Percentiles rank a stretch among this genome's conserved stretches.
Conservation (phyloP, 2,113 vertebrate genomes). For the Ranitomeya imitator region DNA sequence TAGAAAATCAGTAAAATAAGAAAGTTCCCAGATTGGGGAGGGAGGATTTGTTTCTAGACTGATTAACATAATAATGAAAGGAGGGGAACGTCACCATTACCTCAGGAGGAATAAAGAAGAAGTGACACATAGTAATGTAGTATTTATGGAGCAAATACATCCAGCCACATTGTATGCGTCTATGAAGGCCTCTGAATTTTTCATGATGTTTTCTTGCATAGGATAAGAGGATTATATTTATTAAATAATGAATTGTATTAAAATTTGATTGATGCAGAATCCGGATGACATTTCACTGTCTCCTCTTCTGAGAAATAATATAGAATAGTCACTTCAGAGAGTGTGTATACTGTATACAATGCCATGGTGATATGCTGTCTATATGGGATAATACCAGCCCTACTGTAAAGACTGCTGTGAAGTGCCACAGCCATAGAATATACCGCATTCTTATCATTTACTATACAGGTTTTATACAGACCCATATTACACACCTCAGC, state of each 20-base stretch:
- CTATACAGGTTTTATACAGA: not conserved
- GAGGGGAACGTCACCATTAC: slow-evolving; percentile 64
- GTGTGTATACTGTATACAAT: not conserved
- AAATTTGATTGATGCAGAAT: slow-evolving; percentile 70
- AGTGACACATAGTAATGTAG: slow-evolving; percentile 51
- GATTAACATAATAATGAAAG: slow-evolving; percentile 67
- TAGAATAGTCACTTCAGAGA: slow-evolving; percentile 68
- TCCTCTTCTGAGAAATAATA: slow-evolving; percentile 68
- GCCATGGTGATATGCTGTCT: not conserved
- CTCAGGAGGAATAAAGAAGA: slow-evolving; percentile 49
- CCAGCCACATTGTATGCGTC: slow-evolving; percentile 60
- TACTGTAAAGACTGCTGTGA: not conserved
- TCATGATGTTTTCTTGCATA: slow-evolving; percentile 68
- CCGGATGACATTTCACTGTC: slow-evolving; percentile 69
- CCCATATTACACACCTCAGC: not conserved
- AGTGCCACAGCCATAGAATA: not conserved
- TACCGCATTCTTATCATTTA: not conserved
- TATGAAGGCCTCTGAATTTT: slow-evolving; percentile 69
- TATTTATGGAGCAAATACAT: slow-evolving; percentile 67
- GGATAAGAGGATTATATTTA: slow-evolving; percentile 73
- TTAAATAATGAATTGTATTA: slow-evolving; percentile 75
- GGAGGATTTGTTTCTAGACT: slow-evolving; percentile 66
- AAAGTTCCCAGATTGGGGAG: slow-evolving; percentile 59
- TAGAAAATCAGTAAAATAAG: slow-evolving; percentile 66
- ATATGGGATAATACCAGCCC: not conserved